A percentile compares a stretch with the other conserved stretches of the same genome.
These are phyloP conservation scores for Catajapyx aquilonaris DNA, from an alignment of 1,140 invertebrate species.

Conservation along the genomic window DNA sequence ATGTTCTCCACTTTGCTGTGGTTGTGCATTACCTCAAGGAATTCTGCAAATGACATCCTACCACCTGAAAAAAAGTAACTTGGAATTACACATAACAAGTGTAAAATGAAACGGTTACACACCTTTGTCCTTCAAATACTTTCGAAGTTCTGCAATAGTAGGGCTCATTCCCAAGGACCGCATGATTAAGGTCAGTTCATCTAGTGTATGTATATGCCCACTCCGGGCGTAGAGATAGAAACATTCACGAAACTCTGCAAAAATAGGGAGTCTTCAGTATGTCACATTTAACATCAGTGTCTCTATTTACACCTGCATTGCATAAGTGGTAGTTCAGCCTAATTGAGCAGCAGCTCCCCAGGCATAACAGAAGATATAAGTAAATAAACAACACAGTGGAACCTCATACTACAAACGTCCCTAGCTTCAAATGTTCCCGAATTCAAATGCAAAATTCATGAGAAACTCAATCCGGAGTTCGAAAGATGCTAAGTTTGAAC, in stretches of 20 bases:
- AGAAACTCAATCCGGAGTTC: no score
- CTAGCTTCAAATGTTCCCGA: no score
- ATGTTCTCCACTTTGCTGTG: slow-evolving; percentile 70
- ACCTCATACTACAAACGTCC: no score
- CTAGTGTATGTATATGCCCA: slow-evolving; percentile 64
- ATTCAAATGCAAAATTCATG: no score
- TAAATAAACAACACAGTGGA: slow-evolving; percentile 1
- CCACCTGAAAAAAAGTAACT: slow-evolving; percentile 34
- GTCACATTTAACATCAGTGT: slow-evolving; percentile 1
- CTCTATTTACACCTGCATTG: no score
- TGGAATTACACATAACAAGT: neutral
- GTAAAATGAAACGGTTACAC: neutral
- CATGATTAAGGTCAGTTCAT: slow-evolving; percentile 86
- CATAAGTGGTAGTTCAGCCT: no score
- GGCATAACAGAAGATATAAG: neutral
- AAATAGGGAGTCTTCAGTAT: slow-evolving; percentile 5
- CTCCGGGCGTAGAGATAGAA: slow-evolving; percentile 79
- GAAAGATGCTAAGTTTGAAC: no score
- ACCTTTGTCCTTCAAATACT: slow-evolving; percentile 66
- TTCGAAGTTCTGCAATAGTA: slow-evolving; percentile 70
- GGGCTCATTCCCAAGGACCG: slow-evolving; percentile 78
- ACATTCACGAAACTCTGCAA: slow-evolving; percentile 80
- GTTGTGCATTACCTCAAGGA: slow-evolving; percentile 83
- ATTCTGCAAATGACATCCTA: slow-evolving; percentile 87
- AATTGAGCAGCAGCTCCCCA: no score